These are phyloP conservation scores for Caranx melampygus DNA, from an alignment of 2,113 vertebrate species.

Conservation along the genomic window DNA sequence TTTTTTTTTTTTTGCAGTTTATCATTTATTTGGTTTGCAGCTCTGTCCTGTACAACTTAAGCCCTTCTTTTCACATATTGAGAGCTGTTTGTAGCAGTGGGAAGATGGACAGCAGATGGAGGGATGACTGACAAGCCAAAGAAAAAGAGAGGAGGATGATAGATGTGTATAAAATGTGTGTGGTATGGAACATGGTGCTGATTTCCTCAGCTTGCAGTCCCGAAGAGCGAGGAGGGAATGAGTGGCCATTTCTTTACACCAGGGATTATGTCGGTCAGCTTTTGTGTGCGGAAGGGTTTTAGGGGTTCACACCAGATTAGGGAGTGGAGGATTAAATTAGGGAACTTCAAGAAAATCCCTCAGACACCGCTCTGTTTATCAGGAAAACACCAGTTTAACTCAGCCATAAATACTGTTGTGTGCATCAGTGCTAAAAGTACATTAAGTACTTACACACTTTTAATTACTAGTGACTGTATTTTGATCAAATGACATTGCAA, in stretches of 20 bases:
- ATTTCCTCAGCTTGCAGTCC: conserved; percentile 30
- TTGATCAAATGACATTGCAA: conserved; percentile 5
- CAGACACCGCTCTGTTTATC: conserved; percentile 69
- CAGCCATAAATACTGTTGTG: conserved; percentile 29
- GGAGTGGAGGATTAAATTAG: conserved; percentile 82
- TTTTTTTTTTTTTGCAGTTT: background rate
- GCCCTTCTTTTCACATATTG: background rate
- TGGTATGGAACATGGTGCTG: conserved; percentile 9
- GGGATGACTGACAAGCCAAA: conserved; percentile 44
- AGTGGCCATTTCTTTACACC: conserved; percentile 60
- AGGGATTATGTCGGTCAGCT: conserved; percentile 75
- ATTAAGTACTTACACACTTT: conserved; percentile 52
- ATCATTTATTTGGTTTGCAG: conserved; percentile 8
- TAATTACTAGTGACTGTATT: conserved; percentile 48
- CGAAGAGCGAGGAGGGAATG: conserved; percentile 51
- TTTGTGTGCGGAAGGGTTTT: conserved; percentile 80
- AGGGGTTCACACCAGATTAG: conserved; percentile 82
- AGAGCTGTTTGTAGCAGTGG: background rate
- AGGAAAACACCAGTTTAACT: conserved; percentile 70
- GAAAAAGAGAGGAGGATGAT: conserved; percentile 16
- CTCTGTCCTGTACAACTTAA: background rate
- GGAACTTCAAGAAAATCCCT: conserved; percentile 79
- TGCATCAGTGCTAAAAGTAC: conserved; percentile 55
- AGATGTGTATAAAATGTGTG: conserved; percentile 32
- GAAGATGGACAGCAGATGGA: conserved; percentile 32